Base-by-base conservation (phyloP, 2,113 vertebrate genomes). In the Podarcis cretensis region DNA sequence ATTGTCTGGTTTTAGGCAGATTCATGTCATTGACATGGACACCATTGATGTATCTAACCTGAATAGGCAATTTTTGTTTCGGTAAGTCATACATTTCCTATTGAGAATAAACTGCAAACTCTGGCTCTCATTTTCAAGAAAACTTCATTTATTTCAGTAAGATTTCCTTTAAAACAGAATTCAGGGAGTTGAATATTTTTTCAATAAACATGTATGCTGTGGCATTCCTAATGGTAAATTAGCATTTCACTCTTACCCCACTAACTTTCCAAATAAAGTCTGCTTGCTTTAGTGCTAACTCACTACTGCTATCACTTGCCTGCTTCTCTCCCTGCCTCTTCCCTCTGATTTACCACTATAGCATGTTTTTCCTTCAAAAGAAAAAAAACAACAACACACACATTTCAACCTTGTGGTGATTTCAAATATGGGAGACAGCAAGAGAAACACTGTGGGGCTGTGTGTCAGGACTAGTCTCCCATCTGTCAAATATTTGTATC, bases 21-120 rank as follows among this genome's bases (percentile, higher is more conserved):
- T 99, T 95, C 98, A 99, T 92, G 98, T 99, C n/a, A 97, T 99
- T 93, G 99, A 99, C 93, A 99, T 99, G 99, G 99, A 99, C 90
- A 99, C 97, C 68, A 98, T 99, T 93, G 98, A 99, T 90, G 94
- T 98, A 89, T 99, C 99, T 85, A 99, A 99, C 93, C 97, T 99
- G 83, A 99, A 99, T 94, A 98, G 99, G 77, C 99, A 99, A 88
- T 99, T 99, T 95, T 97, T 99, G 57, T 99, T 99, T 96, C 97
- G 98, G 98, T 98, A 94, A 98, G 98, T 97, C 89, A 20, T 86
- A 71, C 76, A 90, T 14, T 48, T 48, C 66, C 10, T 83, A 23
- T 75, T 65, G 57, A 48, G 1, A 2, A n/a, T 30, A 69, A 59
- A 40, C 16, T 65, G 8, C 20, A 48, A 27, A 68, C 6, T 48